A percentile compares a stretch with the other conserved stretches of the same genome.
phyloP scores from a whole-genome alignment of 1,140 invertebrate genomes.

The Heliconius eleuchia region DNA sequence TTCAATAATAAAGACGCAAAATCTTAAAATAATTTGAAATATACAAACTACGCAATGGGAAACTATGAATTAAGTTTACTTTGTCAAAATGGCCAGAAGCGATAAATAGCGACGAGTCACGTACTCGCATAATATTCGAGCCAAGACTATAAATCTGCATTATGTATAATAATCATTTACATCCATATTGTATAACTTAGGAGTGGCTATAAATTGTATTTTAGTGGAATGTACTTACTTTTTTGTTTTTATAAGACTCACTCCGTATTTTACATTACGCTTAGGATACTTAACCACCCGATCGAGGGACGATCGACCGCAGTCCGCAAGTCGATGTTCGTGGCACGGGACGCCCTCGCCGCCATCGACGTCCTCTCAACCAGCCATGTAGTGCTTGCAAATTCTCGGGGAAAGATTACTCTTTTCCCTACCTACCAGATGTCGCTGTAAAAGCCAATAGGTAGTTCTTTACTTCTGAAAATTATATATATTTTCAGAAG shows the following conservation, averaged over 20 bases:
- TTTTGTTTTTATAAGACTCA: neutral
- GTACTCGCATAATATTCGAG: conserved; percentile 39
- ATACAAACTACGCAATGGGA: conserved; percentile 44
- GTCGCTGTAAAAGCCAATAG: too few relatives aligned
- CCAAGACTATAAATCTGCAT: conserved; percentile 38
- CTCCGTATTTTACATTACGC: neutral
- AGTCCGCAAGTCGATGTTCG: too few relatives aligned
- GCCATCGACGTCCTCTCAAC: too few relatives aligned
- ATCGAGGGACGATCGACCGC: too few relatives aligned
- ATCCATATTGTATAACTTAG: neutral
- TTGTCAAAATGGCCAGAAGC: conserved; percentile 39
- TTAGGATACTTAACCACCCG: too few relatives aligned
- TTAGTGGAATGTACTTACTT: neutral
- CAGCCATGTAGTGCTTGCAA: too few relatives aligned
- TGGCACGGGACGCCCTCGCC: too few relatives aligned
- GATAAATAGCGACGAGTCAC: conserved; percentile 33
- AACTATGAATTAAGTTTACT: conserved; percentile 33
- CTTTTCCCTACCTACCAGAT: too few relatives aligned
- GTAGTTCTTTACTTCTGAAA: too few relatives aligned
- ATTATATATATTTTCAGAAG: neutral
- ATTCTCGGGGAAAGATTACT: too few relatives aligned
- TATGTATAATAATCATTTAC: conserved; percentile 19
- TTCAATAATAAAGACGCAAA: conserved; percentile 24
- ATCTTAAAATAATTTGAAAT: conserved; percentile 20
- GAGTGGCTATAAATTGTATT: neutral